These are phyloP conservation scores for Aepyceros melampus DNA, from an alignment of 2,113 vertebrate genomes.

Conservation along the genomic window DNA sequence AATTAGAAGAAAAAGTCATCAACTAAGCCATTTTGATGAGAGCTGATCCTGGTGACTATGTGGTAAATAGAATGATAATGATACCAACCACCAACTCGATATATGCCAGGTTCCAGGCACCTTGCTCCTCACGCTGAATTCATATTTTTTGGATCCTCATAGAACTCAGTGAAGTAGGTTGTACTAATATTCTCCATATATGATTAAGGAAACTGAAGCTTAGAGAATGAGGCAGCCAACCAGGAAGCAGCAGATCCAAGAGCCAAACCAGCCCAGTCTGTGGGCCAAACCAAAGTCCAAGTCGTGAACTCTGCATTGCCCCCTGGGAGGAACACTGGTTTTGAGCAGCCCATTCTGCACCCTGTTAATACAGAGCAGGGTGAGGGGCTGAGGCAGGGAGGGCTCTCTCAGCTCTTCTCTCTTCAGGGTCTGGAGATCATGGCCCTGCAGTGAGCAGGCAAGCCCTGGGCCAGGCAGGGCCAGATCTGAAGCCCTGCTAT, in stretches of 20 bases:
- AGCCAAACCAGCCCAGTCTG: not conserved
- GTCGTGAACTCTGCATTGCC: not conserved
- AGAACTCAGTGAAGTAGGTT: not conserved
- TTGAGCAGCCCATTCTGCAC: not conserved
- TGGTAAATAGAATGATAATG: not conserved
- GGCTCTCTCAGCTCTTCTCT: not conserved
- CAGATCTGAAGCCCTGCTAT: constrained; percentile 37
- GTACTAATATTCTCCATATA: not conserved
- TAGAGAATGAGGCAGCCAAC: not conserved
- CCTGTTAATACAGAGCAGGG: not conserved
- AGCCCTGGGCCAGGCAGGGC: not conserved
- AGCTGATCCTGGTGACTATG: not conserved
- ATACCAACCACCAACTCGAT: not conserved
- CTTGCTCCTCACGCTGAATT: not conserved
- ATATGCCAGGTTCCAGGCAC: not conserved
- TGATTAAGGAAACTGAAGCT: not conserved
- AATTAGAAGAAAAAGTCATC: not conserved
- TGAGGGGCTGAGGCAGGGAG: not conserved
- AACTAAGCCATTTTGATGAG: not conserved
- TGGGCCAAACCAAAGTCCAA: not conserved
- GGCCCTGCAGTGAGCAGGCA: not conserved
- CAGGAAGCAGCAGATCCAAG: not conserved
- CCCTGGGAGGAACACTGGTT: accelerated
- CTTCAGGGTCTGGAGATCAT: not conserved
- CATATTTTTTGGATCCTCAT: not conserved